Conservation (phyloP, 2,888 invertebrate species). For the Selenia dentaria region DNA sequence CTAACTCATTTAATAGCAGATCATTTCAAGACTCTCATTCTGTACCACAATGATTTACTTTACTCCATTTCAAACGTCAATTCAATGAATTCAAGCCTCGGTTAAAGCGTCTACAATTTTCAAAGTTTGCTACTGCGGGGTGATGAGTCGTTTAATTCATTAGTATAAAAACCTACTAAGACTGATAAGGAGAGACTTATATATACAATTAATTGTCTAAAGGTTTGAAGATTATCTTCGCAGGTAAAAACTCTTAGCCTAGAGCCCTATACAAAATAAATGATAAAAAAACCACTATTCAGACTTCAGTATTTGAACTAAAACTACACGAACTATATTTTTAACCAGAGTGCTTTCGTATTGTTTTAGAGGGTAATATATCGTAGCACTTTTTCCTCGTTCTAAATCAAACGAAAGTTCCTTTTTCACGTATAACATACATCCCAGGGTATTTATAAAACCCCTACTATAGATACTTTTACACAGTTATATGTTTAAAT, state of each 20-base stretch:
- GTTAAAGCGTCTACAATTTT: background rate
- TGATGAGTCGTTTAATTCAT: too few species aligned
- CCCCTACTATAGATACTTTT: background rate
- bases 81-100: background rate
- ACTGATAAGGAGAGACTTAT: too few species aligned
- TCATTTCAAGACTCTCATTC: slow-evolving; percentile 14
- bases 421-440: slow-evolving; percentile 14
- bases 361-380: slow-evolving; percentile 22
- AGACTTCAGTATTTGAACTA: too few species aligned
- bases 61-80: slow-evolving; percentile 12
- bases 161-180: too few species aligned
- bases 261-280: too few species aligned
- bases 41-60: slow-evolving; percentile 11
- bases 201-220: too few species aligned
- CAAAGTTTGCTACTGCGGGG: too few species aligned
- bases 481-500: too few species aligned
- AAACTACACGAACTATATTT: too few species aligned
- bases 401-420: slow-evolving; percentile 26
- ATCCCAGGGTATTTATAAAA: slow-evolving; percentile 25
- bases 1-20: slow-evolving; percentile 38
- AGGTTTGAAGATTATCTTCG: too few species aligned
- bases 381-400: slow-evolving; percentile 16
- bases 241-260: too few species aligned
- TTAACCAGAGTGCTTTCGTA: background rate
- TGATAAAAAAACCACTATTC: too few species aligned